Base-by-base conservation (phyloP, 1,140 invertebrate genomes). In the Drosophila pandora region DNA sequence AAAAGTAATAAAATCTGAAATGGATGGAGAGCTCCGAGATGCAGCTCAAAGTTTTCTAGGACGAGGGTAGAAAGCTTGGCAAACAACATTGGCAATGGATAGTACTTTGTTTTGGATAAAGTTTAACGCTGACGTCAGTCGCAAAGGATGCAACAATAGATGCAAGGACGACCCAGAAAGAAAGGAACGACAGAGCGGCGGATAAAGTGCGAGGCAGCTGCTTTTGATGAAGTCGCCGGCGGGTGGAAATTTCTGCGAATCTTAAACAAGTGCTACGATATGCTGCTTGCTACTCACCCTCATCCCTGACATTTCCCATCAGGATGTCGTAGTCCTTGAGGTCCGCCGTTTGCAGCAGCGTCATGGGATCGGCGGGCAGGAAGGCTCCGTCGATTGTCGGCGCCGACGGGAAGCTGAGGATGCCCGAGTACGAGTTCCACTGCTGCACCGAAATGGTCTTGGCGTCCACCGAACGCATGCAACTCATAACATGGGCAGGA, bases 351-450 rank as follows among this genome's bases (percentile, higher is more conserved):
- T 94, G 94, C 69, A 97, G 92, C 92, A 97, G 93, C 43, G 96
- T 96, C 77, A 97, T 93, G 0, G 97, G 96, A 92, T 97, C 95
- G 80, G 96, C 96, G 0, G 96, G 95, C 45, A 97, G 92, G 91
- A 97, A 97, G 41, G 95, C 93, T 0, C 96, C 96, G 81, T 98
- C 97, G 17, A 98, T 96, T 9, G 96, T 97, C 0, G 97, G 96
- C 0, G 96, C 96, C 0, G 96, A 97, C 0, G 96, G 96, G 81
- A 97, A 97, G 10, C 96, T 96, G n/a, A 97, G 93, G 75, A 97
- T 97, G 2, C 96, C 96, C 60, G 94, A 95, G 88, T 97, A 97
- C n/a, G 96, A 96, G 90, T 97, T 97, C 96, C 96, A 97, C 90
- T 98, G 97, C 80, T 96, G 95, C 23, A 96, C 94, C 2, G 96